Evolutionary conservation across 2,888 invertebrate genomes (phyloP), one percentile per base, ranked within the genome.

Genomic region (Meteorus cinctellus): DNA sequence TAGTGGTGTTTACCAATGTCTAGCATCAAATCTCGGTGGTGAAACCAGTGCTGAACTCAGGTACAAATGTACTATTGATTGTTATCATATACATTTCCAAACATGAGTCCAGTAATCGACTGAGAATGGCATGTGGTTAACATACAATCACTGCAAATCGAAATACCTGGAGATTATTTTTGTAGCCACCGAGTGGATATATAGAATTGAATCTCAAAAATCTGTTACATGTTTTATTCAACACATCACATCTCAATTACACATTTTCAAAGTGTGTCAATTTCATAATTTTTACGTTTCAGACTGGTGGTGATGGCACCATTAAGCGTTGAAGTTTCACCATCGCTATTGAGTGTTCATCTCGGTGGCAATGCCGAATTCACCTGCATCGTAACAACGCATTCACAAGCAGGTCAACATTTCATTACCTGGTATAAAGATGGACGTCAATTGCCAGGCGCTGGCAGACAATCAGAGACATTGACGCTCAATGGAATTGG

Each of bases 301-400:
- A 90, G 92, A 72, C 90, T 95, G 19, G 90, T 92, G 16, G 94
- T 95, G 31, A 92, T 93, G 79, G 93, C 93, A 27, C 92, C 94
- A 68, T 90, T 95, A 31, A 93, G 93, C 87, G 93, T 94, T 65
- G 93, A 94, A 89, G 92, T 94, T 81, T 92, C 92, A 34, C 94
- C 94, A 34, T 92, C 92, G 55, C 89, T 93, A 77, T 89, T 94
- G 67, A 94, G 94, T 81, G 94, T 95, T 45, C 94, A 95, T 87
- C 93, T 95, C 89, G 95, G 94, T 4, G 94, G 94, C 68, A 92
- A 93, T 77, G 95, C 95, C 0, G 93, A 94, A 85, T 95, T 95
- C 89, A 92, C 92, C 82, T 90, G 89, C 82, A 87, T 89, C 72
- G 86, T 89, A 72, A 85, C 86, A 72, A 87, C 87, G 48, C 88